phyloP scores from a whole-genome alignment of 2,888 invertebrate genomes.

The Diogma glabrata region DNA sequence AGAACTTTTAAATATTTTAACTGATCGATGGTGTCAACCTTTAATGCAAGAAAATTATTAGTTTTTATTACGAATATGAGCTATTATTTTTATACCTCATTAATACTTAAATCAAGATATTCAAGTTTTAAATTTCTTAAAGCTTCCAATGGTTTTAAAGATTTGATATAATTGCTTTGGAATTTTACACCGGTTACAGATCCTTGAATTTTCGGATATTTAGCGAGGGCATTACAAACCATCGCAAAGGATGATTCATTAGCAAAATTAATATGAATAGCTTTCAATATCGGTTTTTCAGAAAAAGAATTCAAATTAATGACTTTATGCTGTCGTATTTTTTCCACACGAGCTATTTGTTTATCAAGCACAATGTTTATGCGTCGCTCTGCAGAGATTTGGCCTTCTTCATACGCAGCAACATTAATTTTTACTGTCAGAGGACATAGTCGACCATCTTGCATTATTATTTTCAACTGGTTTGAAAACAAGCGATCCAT shows the following conservation, averaged over 20 bases:
- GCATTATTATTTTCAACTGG: background rate
- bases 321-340: background rate
- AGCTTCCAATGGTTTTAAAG: background rate
- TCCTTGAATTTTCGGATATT: background rate
- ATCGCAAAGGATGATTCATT: slow-evolving; percentile 11
- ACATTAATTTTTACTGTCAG: slow-evolving; percentile 11
- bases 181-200: slow-evolving; percentile 8
- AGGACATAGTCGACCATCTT: background rate
- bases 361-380: background rate
- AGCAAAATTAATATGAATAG: slow-evolving; percentile 9
- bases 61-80: background rate
- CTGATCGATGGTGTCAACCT: no score
- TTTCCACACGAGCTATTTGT: background rate
- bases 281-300: slow-evolving; percentile 3
- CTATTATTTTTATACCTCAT: slow-evolving; percentile 6
- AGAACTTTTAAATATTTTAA: no score
- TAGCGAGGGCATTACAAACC: slow-evolving; percentile 4
- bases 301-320: background rate
- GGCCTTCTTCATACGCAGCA: background rate
- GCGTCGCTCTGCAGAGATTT: background rate
- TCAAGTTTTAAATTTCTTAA: background rate
- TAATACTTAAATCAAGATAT: slow-evolving; percentile 10
- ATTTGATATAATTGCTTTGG: slow-evolving; percentile 9
- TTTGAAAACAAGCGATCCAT: slow-evolving; percentile 8
- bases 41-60: no score